These are phyloP conservation scores for Cryptocephalus primarius DNA, from an alignment of 2,888 invertebrate species.

Conservation along the genomic window DNA sequence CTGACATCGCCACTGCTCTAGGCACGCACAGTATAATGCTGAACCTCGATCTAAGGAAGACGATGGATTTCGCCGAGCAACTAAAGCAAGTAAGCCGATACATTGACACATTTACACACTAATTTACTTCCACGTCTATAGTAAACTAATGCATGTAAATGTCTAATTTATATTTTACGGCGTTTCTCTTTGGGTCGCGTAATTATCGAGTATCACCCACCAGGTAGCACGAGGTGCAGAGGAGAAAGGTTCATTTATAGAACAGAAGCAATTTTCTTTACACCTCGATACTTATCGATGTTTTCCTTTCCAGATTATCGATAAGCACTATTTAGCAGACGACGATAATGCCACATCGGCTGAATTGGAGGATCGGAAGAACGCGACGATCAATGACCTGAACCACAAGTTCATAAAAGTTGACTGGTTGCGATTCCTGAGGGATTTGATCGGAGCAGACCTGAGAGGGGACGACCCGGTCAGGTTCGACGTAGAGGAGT, in stretches of 20 bases:
- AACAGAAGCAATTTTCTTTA: not conserved
- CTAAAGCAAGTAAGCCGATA: constrained; percentile 12
- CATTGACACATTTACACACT: too few species aligned
- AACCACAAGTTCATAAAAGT: constrained; percentile 15
- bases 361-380: constrained; percentile 1
- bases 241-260: too few species aligned
- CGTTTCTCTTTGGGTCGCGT: too few species aligned
- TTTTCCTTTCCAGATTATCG: not conserved
- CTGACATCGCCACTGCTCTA: constrained; percentile 18
- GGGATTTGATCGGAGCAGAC: constrained; percentile 16
- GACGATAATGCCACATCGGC: constrained; percentile 4
- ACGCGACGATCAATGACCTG: constrained; percentile 14
- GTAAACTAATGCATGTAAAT: too few species aligned
- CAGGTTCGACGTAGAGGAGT: constrained; percentile 15
- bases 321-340: constrained; percentile 3
- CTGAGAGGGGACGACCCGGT: constrained; percentile 17
- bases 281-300: not conserved
- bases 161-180: too few species aligned
- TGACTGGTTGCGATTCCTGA: constrained; percentile 23
- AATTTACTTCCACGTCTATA: too few species aligned
- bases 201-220: too few species aligned
- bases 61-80: constrained; percentile 18
- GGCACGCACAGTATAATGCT: constrained; percentile 14
- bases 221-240: too few species aligned
- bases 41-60: constrained; percentile 15